Evolutionary conservation across 2,797 vertebrate species (phyloP).

Genomic region (Falco novaeseelandiae): DNA sequence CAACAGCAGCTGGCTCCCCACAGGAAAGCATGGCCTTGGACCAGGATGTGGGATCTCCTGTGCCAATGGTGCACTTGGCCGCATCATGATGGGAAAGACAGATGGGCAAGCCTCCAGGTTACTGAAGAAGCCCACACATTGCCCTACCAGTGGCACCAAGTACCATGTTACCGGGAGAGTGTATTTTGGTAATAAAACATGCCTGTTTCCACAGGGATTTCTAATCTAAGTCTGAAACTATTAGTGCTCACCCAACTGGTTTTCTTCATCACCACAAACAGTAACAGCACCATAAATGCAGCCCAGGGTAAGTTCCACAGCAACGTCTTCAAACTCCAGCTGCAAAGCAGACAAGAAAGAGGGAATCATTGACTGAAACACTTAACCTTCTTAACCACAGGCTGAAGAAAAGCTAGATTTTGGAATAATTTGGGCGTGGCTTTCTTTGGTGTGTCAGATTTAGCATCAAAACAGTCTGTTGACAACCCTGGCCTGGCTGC

Average conservation of each 20-base stretch:
- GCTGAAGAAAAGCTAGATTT: background rate
- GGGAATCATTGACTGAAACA: background rate
- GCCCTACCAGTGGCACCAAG: background rate
- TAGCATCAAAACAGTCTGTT: background rate
- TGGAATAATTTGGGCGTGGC: background rate
- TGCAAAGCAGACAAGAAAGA: background rate
- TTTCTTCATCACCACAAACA: background rate
- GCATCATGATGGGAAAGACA: fast-evolving
- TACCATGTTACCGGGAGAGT: too few species aligned
- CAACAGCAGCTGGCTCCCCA: background rate
- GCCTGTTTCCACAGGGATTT: background rate
- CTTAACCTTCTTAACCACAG: background rate
- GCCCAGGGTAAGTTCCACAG: background rate
- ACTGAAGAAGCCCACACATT: background rate
- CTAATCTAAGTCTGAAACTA: background rate
- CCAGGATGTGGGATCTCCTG: background rate
- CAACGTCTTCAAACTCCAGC: slow-evolving; percentile 37
- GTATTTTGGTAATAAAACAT: background rate
- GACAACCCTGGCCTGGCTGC: background rate
- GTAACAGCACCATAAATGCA: background rate
- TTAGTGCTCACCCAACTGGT: background rate
- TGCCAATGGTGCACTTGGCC: background rate
- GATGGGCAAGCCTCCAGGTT: background rate
- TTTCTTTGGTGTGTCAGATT: background rate
- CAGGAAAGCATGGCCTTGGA: background rate